Conservation (phyloP, 1,140 invertebrate species). For the Lepidurus packardi region DNA sequence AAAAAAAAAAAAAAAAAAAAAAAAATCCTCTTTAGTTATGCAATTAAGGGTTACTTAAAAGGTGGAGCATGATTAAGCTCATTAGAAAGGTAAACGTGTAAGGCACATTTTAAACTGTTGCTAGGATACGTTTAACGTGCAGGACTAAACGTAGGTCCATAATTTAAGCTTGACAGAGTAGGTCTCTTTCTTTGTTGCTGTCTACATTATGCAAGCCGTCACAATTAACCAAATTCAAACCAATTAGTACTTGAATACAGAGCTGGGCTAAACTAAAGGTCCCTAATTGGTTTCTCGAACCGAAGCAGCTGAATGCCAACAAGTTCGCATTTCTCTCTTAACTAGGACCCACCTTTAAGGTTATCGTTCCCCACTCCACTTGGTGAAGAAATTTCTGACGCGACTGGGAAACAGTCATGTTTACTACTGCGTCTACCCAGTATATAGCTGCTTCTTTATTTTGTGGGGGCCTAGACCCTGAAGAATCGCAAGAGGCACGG, state of each 20-base stretch:
- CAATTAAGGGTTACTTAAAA: background rate
- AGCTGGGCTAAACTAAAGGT: background rate
- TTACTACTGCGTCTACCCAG: too few species aligned
- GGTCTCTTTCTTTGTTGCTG: background rate
- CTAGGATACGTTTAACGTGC: too few species aligned
- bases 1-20: background rate
- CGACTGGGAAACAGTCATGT: too few species aligned
- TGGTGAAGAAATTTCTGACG: too few species aligned
- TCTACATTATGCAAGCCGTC: background rate
- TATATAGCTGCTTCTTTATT: too few species aligned
- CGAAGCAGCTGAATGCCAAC: background rate
- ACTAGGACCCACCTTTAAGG: too few species aligned
- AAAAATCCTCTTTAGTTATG: background rate
- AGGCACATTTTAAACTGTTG: background rate
- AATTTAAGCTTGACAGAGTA: background rate
- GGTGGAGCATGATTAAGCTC: too few species aligned
- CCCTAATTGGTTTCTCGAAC: background rate
- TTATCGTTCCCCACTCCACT: too few species aligned
- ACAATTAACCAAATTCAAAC: background rate
- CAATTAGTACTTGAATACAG: background rate
- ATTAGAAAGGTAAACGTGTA: background rate
- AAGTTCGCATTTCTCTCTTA: background rate
- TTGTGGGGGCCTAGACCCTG: too few species aligned
- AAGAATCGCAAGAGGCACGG: too few species aligned
- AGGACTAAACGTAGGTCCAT: too few species aligned